These are phyloP conservation scores for Aphidoletes aphidimyza DNA, from an alignment of 2,888 invertebrate genomes.

Conservation along the genomic window DNA sequence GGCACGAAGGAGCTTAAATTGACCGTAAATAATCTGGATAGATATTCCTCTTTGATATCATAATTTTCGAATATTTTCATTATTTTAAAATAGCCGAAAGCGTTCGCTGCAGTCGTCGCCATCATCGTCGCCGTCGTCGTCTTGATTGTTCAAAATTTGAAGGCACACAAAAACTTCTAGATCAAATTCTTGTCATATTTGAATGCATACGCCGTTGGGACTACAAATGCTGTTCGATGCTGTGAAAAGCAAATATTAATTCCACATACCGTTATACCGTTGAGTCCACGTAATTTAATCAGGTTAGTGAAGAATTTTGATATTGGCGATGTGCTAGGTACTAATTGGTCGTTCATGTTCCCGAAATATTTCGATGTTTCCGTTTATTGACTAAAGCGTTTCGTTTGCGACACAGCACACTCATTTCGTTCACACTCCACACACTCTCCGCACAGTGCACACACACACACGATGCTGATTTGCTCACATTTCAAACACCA, in stretches of 20 bases:
- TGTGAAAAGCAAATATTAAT: constrained; percentile 49
- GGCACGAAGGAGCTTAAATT: not conserved
- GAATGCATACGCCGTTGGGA: not conserved
- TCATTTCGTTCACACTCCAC: too few species aligned
- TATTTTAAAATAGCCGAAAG: too few species aligned
- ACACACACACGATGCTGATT: too few species aligned
- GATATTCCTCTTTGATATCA: not conserved
- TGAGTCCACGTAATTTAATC: constrained; percentile 18
- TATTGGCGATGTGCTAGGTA: not conserved
- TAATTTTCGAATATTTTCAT: too few species aligned
- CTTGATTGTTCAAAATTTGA: too few species aligned
- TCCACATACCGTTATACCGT: constrained; percentile 31
- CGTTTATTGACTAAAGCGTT: not conserved
- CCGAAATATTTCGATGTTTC: not conserved
- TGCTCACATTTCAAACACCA: not conserved
- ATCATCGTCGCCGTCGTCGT: too few species aligned
- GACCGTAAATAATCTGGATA: constrained; percentile 14
- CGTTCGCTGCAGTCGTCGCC: not conserved
- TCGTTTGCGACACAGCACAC: too few species aligned
- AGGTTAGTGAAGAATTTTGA: constrained; percentile 43
- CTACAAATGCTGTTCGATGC: not conserved
- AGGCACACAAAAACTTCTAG: not conserved
- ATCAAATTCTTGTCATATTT: constrained; percentile 29
- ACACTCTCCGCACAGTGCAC: too few species aligned
- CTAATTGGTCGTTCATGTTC: constrained; percentile 48